Base-by-base conservation (phyloP, 2,797 vertebrate genomes). In the Aldrovandia affinis region DNA sequence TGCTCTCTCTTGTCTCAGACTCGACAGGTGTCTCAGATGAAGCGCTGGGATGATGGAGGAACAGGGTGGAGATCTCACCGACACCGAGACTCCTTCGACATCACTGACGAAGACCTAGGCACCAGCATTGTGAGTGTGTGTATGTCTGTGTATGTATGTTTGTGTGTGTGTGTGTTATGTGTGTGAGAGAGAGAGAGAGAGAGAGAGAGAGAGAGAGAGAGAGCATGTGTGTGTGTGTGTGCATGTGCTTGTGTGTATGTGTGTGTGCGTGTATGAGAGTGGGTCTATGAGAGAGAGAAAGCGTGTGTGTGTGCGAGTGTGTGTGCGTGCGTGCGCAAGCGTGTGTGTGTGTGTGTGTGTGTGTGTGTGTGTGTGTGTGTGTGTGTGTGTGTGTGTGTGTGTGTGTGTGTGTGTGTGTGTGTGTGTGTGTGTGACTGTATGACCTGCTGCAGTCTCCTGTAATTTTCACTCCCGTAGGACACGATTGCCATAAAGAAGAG, bases 401-500 rank as follows among this genome's bases (percentile, higher is more conserved):
- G 30, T 28, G 77, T 63, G 75, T 83, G 65, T 57, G 39, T 83
- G 82, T 68, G 70, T 83, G 85, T 81, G 83, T 80, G 57, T 61
- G 70, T 70, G 22, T 25, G 30, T 61, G 20, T 79, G 78, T 80
- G 52, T 59, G 75, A 55, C 81, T 78, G 39, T 14, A 9, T 75
- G 20, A 75, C 22, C 22, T 82, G 77, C 59, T 33, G 18, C 18
- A 14, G 33, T 65, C 42, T 82, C 20, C 25, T 50, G 75, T 68
- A 8, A 3, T 28, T 47, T n/a, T 57, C 77, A 85, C 54, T 57
- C 36, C 33, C 36, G 82, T 89, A 98, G 97, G 97, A 98, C 90
- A 98, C 97, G 0, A 97, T 98, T 91, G 97, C 97, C 81, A 97
- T 98, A 86, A 97, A 97, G 90, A 97, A 97, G 90, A 94, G 95